phyloP scores from a whole-genome alignment of 2,888 invertebrate genomes.

The Xestoiulus laeticollis region DNA sequence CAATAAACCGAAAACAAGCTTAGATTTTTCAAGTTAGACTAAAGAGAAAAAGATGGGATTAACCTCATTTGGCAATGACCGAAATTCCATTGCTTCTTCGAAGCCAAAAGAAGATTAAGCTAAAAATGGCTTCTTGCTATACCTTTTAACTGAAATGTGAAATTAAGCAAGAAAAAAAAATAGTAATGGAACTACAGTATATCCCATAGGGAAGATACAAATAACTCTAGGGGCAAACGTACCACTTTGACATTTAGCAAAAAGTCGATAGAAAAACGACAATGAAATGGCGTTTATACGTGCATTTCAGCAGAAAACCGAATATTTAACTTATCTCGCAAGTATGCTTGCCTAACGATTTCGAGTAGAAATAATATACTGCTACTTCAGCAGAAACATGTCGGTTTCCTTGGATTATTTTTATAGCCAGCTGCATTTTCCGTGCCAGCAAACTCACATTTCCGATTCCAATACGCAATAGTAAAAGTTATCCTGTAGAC shows the following conservation, averaged over 20 bases:
- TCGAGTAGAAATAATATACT: background rate
- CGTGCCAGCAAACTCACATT: background rate
- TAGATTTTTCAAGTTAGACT: background rate
- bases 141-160: background rate
- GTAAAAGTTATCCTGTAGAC: background rate
- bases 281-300: background rate
- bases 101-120: background rate
- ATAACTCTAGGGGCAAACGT: background rate
- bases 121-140: background rate
- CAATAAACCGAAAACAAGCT: background rate
- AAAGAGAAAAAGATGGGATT: background rate
- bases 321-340: constrained; percentile 2
- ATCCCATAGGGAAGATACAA: background rate
- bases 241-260: background rate
- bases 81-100: background rate
- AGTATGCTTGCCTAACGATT: background rate
- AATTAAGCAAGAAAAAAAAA: background rate
- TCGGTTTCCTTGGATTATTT: constrained; percentile 8
- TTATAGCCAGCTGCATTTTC: constrained; percentile 12
- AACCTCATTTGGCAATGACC: background rate
- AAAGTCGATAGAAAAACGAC: background rate
- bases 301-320: background rate
- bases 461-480: background rate
- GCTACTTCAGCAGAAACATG: background rate
- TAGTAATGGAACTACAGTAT: background rate